Evolutionary conservation across 2,888 invertebrate species (phyloP), one percentile per base, ranked within the genome.

Genomic region (Andrena hattorfiana): DNA sequence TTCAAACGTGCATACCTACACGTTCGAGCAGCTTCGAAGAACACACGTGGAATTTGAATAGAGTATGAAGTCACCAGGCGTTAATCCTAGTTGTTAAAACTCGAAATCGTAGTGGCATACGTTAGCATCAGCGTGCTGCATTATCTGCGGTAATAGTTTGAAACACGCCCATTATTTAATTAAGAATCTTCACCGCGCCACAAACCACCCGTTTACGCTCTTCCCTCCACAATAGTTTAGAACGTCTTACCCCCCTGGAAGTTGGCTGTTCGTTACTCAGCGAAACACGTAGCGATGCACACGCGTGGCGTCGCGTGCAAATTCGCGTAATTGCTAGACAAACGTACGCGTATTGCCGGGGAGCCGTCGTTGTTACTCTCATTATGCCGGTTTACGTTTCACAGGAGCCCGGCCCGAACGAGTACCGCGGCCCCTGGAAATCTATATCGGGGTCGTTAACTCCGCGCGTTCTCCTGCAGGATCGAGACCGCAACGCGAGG

Each of bases 391-490:
- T 66, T 62, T 67, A 76, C 78, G 60, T 78, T 75, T 75, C 77
- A 4, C 64, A 42, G 20, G 62, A 28, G 69, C 23, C 48, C 35
- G 16, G 42, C 42, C 67, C 70, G 72, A 74, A 83, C 70, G 66
- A 74, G 72, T 66, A 23, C 35, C 66, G 48, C 69, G 48, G 63
- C 64, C 67, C 48, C 70, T 51, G 54, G 66, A 66, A 67, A 83
- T 66, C 59, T 87, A 86, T 80, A 79, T 80, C 79, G 73, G 13
- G 80, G 48, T 85, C 86, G 75, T 86, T 83, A 87, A 81, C 83
- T 83, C 60, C n/a, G 48, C 64, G 16, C 64, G 72, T 68, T 62
- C 32, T 49, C 77, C 54, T 49, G 30, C 32, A 56, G 73, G 62
- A 66, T 68, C 48, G 68, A 75, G 76, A 64, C 64, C 51, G 79